Percentiles rank a stretch among this genome's conserved stretches.
These are phyloP conservation scores for Zaprionus davidi DNA, from an alignment of 1,140 invertebrate species.

Conservation along the genomic window DNA sequence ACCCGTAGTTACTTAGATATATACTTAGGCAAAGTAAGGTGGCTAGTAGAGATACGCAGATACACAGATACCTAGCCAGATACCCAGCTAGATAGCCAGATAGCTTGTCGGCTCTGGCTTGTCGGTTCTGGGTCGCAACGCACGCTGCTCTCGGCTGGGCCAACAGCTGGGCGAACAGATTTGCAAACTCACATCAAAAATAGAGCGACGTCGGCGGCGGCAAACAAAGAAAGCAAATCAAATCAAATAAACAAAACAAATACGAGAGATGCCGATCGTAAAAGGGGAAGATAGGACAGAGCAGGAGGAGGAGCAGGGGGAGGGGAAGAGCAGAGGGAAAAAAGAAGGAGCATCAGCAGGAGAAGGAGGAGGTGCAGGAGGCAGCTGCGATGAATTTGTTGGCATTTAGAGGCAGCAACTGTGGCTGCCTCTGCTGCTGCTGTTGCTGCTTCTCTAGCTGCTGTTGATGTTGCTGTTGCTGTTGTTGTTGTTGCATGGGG, in stretches of 20 bases:
- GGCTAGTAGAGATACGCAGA: background rate
- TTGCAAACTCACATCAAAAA: constrained; percentile 56
- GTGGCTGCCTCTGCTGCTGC: constrained; percentile 38
- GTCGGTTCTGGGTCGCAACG: constrained; percentile 14
- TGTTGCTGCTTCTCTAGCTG: background rate
- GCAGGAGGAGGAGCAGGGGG: constrained; percentile 5
- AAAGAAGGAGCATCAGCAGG: constrained; percentile 7
- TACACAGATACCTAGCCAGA: background rate
- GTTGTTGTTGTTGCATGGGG: constrained; percentile 44
- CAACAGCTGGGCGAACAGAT: constrained; percentile 67
- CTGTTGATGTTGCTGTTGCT: background rate
- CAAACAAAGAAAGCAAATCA: constrained; percentile 74
- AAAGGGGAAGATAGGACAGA: constrained; percentile 39
- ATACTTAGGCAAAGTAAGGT: background rate
- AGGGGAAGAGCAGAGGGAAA: background rate
- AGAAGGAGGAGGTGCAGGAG: constrained; percentile 6
- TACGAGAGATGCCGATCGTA: constrained; percentile 51
- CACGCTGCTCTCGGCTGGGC: constrained; percentile 25
- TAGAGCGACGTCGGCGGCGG: constrained; percentile 45
- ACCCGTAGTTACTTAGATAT: background rate
- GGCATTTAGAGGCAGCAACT: constrained; percentile 70
- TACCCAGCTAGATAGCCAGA: background rate
- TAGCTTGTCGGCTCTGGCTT: background rate
- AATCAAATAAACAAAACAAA: constrained; percentile 80
- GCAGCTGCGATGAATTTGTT: constrained; percentile 65